phyloP scores from a whole-genome alignment of 2,888 invertebrate genomes.

The Linnaemya vulpina region DNA sequence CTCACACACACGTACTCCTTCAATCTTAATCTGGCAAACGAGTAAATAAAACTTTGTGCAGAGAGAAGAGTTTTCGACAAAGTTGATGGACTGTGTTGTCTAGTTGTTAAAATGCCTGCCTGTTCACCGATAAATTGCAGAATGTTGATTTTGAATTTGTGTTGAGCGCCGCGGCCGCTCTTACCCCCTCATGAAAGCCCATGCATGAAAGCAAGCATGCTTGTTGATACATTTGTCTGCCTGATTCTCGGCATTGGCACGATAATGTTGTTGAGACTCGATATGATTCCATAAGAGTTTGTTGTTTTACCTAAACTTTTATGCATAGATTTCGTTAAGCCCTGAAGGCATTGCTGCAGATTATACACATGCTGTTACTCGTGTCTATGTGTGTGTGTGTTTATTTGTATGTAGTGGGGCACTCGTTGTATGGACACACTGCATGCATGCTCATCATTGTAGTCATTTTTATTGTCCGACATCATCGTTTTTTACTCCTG shows the following conservation, averaged over 20 bases:
- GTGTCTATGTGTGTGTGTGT: neutral
- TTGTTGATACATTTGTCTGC: neutral
- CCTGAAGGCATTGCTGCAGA: conserved; percentile 67
- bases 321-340: conserved; percentile 66
- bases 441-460: conserved; percentile 52
- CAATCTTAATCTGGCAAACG: conserved; percentile 17
- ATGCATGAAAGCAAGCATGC: neutral
- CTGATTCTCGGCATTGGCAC: conserved; percentile 51
- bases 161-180: conserved; percentile 4
- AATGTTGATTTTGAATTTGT: conserved; percentile 55
- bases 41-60: conserved; percentile 54
- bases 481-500: conserved; percentile 54
- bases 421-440: conserved; percentile 7
- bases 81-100: conserved; percentile 53
- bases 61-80: conserved; percentile 24
- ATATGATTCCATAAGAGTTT: conserved; percentile 54
- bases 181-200: too few species aligned
- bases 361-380: conserved; percentile 45
- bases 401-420: too few species aligned
- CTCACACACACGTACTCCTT: neutral
- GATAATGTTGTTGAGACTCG: conserved; percentile 13
- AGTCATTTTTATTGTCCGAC: conserved; percentile 63
- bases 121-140: conserved; percentile 62
- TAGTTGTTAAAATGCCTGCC: conserved; percentile 54
- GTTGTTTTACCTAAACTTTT: conserved; percentile 63